A percentile compares a stretch with the other conserved stretches of the same genome.
These are phyloP conservation scores for Cuniculus paca DNA, from an alignment of 2,797 vertebrate species.

Conservation along the genomic window DNA sequence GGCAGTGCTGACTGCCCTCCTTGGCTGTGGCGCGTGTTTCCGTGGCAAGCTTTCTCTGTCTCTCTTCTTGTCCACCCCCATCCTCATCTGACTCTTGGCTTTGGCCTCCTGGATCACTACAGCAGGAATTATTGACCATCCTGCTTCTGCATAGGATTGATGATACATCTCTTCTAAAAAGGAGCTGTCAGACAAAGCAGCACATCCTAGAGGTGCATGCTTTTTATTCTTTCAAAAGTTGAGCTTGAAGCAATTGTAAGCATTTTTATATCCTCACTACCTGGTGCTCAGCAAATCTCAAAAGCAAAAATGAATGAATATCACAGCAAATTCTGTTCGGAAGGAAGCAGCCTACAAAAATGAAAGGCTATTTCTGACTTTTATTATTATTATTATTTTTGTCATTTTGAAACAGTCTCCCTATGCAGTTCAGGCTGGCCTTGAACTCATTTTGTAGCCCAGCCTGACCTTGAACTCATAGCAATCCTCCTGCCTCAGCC, in stretches of 20 bases:
- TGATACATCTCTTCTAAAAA: not conserved
- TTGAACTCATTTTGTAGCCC: no score
- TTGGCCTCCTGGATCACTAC: not conserved
- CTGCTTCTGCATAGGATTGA: not conserved
- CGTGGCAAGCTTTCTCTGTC: not conserved
- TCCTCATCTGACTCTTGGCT: not conserved
- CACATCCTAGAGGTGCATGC: no score
- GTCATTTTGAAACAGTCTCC: no score
- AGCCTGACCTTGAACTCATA: no score
- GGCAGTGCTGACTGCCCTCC: not conserved
- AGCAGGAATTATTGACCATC: not conserved
- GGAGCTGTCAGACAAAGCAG: not conserved
- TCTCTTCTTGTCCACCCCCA: not conserved
- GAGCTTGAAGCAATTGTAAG: not conserved
- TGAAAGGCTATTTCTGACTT: slow-evolving; percentile 36
- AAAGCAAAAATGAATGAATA: not conserved
- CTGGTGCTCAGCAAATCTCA: not conserved
- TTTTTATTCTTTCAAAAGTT: not conserved
- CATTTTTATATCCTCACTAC: not conserved
- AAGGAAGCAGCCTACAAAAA: slow-evolving; percentile 27
- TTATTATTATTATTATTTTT: no score
- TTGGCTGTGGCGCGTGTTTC: slow-evolving; percentile 59
- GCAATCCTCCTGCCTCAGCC: no score
- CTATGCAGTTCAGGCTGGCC: no score
- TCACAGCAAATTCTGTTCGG: not conserved